Evolutionary conservation across 2,888 invertebrate species (phyloP), one percentile per base, ranked within the genome.

Genomic region (Drosophila infuscata): DNA sequence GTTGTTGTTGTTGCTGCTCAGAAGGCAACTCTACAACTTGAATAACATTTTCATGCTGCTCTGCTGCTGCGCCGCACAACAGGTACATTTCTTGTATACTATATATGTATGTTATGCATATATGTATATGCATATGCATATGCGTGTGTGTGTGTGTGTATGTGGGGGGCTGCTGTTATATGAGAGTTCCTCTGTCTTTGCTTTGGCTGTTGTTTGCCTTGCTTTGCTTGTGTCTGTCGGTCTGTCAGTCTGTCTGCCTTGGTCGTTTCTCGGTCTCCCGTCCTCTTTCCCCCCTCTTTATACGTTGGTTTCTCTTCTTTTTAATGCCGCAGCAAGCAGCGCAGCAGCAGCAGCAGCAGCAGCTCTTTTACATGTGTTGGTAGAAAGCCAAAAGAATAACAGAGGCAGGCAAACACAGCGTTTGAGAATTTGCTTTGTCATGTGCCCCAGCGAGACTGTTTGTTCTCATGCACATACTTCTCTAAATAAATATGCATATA

Each of bases 381-480:
- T 84, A 76, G 82, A 84, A 83, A 74, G 70, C 82, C 74, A 82
- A 79, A 79, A 75, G 83, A 82, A 82, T 74, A 85, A 76, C 70
- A 72, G 53, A 72, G 58, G 74, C 79, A 74, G 46, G 25, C 46
- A 46, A 46, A 83, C 82, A 78, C 71, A 78, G 72, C 74, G 76
- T 74, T 81, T 83, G 67, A 74, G 74, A 74, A 76, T 83, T 75
- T 77, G 86, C 84, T 84, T 85, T 83, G 85, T 83, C 85, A 74
- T 82, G 69, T 79, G 71, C 41, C 59, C 60, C 11, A 32, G 52
- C 64, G 53, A 29, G 29, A 56, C 67, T 64, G 75, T 70, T 76
- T 81, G 76, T 81, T 73, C 76, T 70, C 73, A 76, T 81, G 67
- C 76, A 68, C 73, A 76, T 36, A 54, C 54, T 53, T 17, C 53